A percentile compares a stretch with the other conserved stretches of the same genome.
These are phyloP conservation scores for Eretmocerus hayati DNA, from an alignment of 2,888 invertebrate species.

Conservation along the genomic window DNA sequence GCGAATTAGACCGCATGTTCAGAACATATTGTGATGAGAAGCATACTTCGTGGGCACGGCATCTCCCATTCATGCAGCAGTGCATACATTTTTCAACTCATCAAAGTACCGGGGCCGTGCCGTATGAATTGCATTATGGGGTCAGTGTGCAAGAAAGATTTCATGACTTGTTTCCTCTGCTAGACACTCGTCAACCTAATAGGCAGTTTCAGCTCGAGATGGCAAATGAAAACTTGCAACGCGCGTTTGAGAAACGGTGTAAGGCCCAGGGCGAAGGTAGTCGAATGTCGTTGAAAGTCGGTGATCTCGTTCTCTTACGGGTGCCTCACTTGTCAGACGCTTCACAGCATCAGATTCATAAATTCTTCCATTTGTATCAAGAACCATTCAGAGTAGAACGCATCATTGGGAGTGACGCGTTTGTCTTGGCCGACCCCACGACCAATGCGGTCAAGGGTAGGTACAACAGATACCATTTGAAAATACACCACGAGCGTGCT, in stretches of 20 bases:
- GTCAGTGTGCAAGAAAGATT: not conserved
- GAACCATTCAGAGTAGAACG: not conserved
- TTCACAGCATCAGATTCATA: not conserved
- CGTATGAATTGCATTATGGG: slow-evolving; percentile 4
- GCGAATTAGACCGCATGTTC: slow-evolving; percentile 1
- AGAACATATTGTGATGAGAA: not conserved
- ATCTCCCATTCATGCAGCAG: not conserved
- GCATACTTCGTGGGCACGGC: slow-evolving; percentile 4
- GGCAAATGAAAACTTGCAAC: not conserved
- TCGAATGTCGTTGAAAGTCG: not conserved
- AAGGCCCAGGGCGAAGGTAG: not conserved
- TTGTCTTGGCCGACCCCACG: not conserved
- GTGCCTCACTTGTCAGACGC: slow-evolving; percentile 2
- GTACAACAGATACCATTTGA: too few species aligned
- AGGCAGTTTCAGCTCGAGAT: not conserved
- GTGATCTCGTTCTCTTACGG: not conserved
- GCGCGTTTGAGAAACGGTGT: not conserved
- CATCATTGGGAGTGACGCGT: not conserved
- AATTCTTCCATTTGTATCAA: slow-evolving; percentile 5
- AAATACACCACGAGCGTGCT: too few species aligned
- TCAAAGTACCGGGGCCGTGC: not conserved
- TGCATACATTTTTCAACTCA: not conserved
- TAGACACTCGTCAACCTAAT: not conserved
- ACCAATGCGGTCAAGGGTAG: not conserved
- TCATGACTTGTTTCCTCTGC: not conserved